phyloP scores from a whole-genome alignment of 2,113 vertebrate genomes.

The Sialia sialis region DNA sequence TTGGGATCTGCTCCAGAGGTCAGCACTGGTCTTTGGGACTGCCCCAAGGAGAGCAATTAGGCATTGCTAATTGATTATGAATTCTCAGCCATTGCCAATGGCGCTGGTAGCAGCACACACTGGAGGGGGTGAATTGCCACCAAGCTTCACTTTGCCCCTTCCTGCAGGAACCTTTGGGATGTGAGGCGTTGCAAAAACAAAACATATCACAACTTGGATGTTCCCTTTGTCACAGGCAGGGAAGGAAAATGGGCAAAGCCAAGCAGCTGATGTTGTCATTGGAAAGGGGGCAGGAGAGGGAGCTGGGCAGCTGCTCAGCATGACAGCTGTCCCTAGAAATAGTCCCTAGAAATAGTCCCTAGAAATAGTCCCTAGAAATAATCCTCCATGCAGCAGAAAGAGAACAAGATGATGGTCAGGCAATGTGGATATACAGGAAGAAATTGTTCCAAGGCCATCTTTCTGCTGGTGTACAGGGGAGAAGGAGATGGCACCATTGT shows the following conservation, averaged over 20 bases:
- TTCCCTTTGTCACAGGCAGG: neutral
- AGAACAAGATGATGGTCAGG: neutral
- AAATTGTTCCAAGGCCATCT: neutral
- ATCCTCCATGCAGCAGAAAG: neutral
- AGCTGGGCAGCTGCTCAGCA: neutral
- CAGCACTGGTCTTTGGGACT: neutral
- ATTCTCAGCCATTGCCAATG: neutral
- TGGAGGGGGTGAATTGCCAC: neutral
- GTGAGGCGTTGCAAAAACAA: neutral
- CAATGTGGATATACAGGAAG: neutral
- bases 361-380: neutral
- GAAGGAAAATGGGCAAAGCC: neutral
- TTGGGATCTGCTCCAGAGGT: neutral
- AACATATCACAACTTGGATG: accelerated
- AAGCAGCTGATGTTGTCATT: neutral
- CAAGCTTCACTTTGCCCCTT: neutral
- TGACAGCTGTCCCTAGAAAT: neutral
- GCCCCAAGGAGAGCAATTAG: neutral
- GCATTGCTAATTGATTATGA: neutral
- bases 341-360: neutral
- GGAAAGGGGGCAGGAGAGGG: neutral
- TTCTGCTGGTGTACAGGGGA: neutral
- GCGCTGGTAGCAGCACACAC: accelerated
- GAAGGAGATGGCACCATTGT: neutral
- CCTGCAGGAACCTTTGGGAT: neutral